phyloP scores from a whole-genome alignment of 2,888 invertebrate species.

The Drosophila emarginata region DNA sequence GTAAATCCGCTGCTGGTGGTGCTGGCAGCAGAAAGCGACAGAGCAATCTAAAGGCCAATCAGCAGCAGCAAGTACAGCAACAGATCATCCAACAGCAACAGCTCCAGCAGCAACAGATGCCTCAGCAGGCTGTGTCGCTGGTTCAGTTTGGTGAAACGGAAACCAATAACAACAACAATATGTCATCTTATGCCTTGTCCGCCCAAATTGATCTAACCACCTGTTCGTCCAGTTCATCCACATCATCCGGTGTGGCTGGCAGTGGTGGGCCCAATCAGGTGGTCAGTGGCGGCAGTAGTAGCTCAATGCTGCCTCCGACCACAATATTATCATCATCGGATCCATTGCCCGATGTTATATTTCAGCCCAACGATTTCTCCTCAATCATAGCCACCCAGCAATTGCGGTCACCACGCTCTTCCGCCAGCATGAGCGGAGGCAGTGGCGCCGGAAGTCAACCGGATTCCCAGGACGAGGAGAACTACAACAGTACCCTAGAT shows the following conservation, averaged over 20 bases:
- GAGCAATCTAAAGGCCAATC: constrained; percentile 26
- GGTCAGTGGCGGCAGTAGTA: constrained; percentile 41
- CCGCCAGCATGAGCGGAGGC: constrained; percentile 47
- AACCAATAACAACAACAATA: constrained; percentile 47
- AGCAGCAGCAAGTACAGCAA: constrained; percentile 17
- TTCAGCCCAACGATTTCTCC: constrained; percentile 81
- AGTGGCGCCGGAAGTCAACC: constrained; percentile 52
- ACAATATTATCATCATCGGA: constrained; percentile 79
- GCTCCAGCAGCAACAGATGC: constrained; percentile 2
- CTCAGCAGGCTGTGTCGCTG: constrained; percentile 23
- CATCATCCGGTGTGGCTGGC: constrained; percentile 52
- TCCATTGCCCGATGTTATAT: constrained; percentile 78
- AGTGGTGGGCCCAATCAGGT: constrained; percentile 12
- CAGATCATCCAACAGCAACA: constrained; percentile 18
- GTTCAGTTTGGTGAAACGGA: constrained; percentile 37
- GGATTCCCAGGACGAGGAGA: constrained; percentile 71
- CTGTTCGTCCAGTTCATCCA: constrained; percentile 77
- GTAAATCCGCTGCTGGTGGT: constrained; percentile 18
- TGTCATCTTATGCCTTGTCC: constrained; percentile 53
- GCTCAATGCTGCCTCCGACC: constrained; percentile 78
- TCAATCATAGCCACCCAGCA: constrained; percentile 79
- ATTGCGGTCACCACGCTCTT: constrained; percentile 57
- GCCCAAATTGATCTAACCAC: constrained; percentile 79
- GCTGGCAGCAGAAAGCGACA: constrained; percentile 34
- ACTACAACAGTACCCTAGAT: constrained; percentile 63